Evolutionary conservation across 2,113 vertebrate genomes (phyloP).

Genomic region (Colistium nudipinnis): DNA sequence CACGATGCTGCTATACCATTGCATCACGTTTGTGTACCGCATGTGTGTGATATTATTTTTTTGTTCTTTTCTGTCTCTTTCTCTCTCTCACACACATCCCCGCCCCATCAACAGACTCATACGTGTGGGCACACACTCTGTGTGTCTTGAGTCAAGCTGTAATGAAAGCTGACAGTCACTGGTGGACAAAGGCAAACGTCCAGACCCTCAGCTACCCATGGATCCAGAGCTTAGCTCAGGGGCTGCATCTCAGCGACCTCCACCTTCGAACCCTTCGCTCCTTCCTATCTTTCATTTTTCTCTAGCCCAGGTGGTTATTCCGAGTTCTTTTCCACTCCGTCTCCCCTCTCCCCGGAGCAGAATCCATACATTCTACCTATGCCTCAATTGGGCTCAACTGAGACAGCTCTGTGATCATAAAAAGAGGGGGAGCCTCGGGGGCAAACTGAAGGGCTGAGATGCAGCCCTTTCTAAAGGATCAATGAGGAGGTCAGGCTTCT

Average conservation of each 20-base stretch:
- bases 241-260: conserved; percentile 41
- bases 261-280: neutral
- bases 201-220: conserved; percentile 37
- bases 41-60: conserved; percentile 19
- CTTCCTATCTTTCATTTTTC: neutral
- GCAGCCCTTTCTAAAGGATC: conserved; percentile 40
- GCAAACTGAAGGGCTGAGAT: conserved; percentile 43
- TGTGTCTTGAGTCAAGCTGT: conserved; percentile 44
- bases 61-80: neutral
- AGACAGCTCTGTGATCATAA: neutral
- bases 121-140: conserved; percentile 19
- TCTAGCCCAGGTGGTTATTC: neutral
- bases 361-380: neutral
- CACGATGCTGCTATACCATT: conserved; percentile 15
- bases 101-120: conserved; percentile 10
- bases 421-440: conserved; percentile 3
- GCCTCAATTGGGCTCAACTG: too few species aligned
- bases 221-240: conserved; percentile 47
- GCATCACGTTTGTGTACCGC: conserved; percentile 39
- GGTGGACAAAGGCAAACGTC: conserved; percentile 47
- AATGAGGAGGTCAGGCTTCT: conserved; percentile 62
- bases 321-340: too few species aligned
- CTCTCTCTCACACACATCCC: conserved; percentile 1
- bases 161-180: conserved; percentile 61
- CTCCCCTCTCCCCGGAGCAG: neutral